A percentile compares a stretch with the other conserved stretches of the same genome.
Conservation (phyloP, 2,797 vertebrate genomes). For the Yasuhikotakia modesta region DNA sequence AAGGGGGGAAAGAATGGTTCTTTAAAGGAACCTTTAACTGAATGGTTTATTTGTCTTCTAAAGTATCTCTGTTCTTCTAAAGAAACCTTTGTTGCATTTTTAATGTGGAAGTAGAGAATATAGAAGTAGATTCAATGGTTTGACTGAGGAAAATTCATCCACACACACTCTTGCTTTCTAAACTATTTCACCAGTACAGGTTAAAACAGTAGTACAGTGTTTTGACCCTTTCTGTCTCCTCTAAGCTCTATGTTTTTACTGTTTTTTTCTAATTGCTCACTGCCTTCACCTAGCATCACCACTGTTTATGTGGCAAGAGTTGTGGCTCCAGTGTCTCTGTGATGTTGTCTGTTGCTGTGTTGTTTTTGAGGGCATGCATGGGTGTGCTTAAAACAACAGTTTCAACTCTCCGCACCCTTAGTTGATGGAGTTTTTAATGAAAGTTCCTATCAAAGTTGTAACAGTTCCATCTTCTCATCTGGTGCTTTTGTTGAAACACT, state of each 20-base stretch:
- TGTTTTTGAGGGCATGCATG: constrained; percentile 18
- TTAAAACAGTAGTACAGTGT: not conserved
- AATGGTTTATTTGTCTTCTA: no score
- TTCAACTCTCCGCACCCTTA: not conserved
- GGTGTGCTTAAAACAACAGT: not conserved
- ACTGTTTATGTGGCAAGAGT: constrained; percentile 24
- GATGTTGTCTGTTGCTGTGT: not conserved
- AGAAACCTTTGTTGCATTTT: no score
- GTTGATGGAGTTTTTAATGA: constrained; percentile 2
- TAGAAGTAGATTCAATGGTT: not conserved
- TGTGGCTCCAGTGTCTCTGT: not conserved
- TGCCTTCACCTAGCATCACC: not conserved
- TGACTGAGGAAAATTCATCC: not conserved
- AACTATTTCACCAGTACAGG: not conserved
- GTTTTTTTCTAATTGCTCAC: not conserved
- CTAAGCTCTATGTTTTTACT: not conserved
- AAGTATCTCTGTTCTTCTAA: no score
- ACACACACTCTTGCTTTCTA: constrained; percentile 7
- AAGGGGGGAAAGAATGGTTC: no score
- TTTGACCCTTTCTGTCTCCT: not conserved
- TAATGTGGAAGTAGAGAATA: no score
- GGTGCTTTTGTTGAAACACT: not conserved
- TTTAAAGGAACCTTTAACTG: no score
- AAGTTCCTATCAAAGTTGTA: constrained; percentile 9
- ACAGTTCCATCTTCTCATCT: not conserved